phyloP scores from a whole-genome alignment of 2,888 invertebrate species.

The Bombylius major region DNA sequence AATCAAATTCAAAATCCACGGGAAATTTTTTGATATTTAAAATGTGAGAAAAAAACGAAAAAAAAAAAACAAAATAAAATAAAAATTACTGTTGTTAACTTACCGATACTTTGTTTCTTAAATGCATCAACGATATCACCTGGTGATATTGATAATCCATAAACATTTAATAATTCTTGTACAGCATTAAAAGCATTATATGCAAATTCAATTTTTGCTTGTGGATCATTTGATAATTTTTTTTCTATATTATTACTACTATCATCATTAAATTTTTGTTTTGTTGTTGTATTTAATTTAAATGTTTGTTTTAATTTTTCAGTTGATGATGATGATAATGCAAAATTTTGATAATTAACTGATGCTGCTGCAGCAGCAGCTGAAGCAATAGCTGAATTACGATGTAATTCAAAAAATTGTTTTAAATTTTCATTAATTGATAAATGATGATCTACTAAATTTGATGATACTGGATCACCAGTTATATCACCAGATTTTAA shows the following conservation, averaged over 20 bases:
- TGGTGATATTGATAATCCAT: constrained; percentile 18
- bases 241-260: not conserved
- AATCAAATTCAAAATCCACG: too few species aligned
- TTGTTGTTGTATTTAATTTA: not conserved
- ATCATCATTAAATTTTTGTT: not conserved
- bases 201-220: constrained; percentile 9
- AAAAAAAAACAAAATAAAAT: not conserved
- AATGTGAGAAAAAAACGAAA: not conserved
- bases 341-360: not conserved
- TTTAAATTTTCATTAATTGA: not conserved
- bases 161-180: constrained; percentile 17
- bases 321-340: too few species aligned
- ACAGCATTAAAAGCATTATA: constrained; percentile 16
- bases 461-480: too few species aligned
- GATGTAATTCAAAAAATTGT: not conserved
- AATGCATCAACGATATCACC: constrained; percentile 18
- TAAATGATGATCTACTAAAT: too few species aligned
- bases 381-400: not conserved
- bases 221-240: constrained; percentile 2
- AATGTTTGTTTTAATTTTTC: not conserved
- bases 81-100: constrained; percentile 4
- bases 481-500: not conserved
- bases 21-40: too few species aligned
- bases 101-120: constrained; percentile 14
- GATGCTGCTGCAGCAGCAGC: not conserved